A percentile compares a stretch with the other conserved stretches of the same genome.
Conservation (phyloP, 2,888 invertebrate genomes). For the Cloeon dipterum region DNA sequence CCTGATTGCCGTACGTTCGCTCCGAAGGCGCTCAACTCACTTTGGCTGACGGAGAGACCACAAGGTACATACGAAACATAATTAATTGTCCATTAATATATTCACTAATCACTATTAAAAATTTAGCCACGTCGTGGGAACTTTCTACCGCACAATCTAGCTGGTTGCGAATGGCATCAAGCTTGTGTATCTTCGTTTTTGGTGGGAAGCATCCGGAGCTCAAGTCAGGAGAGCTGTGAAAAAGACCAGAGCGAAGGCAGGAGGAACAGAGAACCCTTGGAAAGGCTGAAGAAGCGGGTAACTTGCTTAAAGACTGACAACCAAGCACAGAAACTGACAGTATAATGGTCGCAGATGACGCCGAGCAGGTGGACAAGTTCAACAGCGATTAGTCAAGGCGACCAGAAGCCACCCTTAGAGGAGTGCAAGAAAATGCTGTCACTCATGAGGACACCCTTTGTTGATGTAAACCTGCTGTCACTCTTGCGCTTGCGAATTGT, state of each 20-base stretch:
- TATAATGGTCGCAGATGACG: too few species aligned
- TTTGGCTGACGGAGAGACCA: conserved; percentile 86
- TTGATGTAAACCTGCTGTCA: conserved; percentile 33
- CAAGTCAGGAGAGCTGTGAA: conserved; percentile 79
- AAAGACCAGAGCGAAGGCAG: conserved; percentile 71
- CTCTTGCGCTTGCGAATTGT: not conserved
- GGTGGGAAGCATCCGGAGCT: conserved; percentile 96
- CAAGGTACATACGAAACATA: conserved; percentile 34
- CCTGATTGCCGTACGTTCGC: conserved; percentile 86
- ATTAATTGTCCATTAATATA: not conserved
- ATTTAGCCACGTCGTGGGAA: conserved; percentile 77
- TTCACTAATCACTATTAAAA: not conserved
- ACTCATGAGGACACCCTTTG: conserved; percentile 87
- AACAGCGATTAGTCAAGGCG: conserved; percentile 82
- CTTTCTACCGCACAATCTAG: conserved; percentile 92
- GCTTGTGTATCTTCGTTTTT: conserved; percentile 95
- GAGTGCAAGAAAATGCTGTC: conserved; percentile 72
- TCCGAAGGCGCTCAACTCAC: conserved; percentile 87
- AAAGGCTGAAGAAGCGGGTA: conserved; percentile 80
- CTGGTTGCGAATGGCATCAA: conserved; percentile 93
- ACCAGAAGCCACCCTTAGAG: conserved; percentile 65
- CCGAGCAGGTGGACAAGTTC: conserved; percentile 82
- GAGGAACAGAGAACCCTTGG: conserved; percentile 87
- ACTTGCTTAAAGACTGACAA: not conserved
- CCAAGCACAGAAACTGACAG: too few species aligned